Evolutionary conservation across 2,888 invertebrate genomes (phyloP).

Genomic region (Drymonia ruficornis): DNA sequence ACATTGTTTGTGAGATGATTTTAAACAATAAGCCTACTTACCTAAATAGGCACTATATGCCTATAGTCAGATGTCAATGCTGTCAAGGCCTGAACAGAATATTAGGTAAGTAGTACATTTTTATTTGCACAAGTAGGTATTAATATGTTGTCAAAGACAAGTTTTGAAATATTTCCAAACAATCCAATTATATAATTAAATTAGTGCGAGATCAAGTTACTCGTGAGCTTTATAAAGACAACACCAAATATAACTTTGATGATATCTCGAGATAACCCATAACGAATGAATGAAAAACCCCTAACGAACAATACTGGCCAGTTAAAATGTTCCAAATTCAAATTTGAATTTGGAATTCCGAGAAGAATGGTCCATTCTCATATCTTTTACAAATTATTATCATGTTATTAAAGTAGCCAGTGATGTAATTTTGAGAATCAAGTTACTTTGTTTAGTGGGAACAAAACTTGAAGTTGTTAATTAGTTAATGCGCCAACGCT

Average conservation of each 20-base stretch:
- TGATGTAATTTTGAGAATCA: conserved; percentile 74
- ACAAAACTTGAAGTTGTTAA: conserved; percentile 59
- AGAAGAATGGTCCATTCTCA: conserved; percentile 49
- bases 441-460: conserved; percentile 56
- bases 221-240: background rate
- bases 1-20: background rate
- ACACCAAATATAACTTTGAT: background rate
- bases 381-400: conserved; percentile 65
- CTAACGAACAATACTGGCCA: conserved; percentile 33
- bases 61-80: too few species aligned
- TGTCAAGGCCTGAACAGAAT: too few species aligned
- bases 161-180: background rate
- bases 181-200: background rate
- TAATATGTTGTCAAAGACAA: background rate
- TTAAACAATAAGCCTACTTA: background rate
- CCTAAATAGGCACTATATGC: too few species aligned
- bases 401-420: conserved; percentile 56
- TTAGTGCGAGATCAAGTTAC: conserved; percentile 20
- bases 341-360: conserved; percentile 26
- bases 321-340: conserved; percentile 20
- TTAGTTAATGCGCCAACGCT: too few species aligned
- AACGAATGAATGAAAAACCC: background rate
- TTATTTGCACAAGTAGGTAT: too few species aligned
- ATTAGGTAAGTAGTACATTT: too few species aligned
- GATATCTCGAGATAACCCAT: background rate